phyloP scores from a whole-genome alignment of 1,140 invertebrate genomes.

The Zophobas atratus region DNA sequence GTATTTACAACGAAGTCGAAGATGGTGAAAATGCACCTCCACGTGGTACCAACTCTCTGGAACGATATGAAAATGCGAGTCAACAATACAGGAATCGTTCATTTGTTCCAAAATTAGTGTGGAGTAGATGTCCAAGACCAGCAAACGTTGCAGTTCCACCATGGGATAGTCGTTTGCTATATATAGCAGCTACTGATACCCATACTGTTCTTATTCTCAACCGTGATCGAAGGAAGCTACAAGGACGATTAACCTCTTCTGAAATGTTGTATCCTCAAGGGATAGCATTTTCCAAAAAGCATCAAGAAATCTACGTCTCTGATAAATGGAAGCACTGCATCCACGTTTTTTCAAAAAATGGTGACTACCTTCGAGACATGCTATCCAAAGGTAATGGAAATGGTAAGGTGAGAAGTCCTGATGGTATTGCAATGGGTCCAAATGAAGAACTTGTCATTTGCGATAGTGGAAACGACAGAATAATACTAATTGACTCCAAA shows the following conservation, averaged over 20 bases:
- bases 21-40: conserved; percentile 67
- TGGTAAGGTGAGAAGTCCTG: conserved; percentile 79
- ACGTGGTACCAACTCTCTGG: conserved; percentile 68
- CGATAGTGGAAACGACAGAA: conserved; percentile 83
- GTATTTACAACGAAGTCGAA: conserved; percentile 69
- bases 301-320: conserved; percentile 76
- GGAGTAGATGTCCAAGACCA: conserved; percentile 73
- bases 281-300: conserved; percentile 75
- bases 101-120: conserved; percentile 70
- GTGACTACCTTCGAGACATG: conserved; percentile 74
- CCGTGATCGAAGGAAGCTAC: conserved; percentile 69
- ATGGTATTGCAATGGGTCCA: conserved; percentile 78
- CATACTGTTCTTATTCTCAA: conserved; percentile 68
- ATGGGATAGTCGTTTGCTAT: conserved; percentile 72
- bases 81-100: conserved; percentile 70
- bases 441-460: conserved; percentile 75
- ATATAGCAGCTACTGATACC: conserved; percentile 68
- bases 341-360: conserved; percentile 79
- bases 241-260: conserved; percentile 69
- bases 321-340: conserved; percentile 84
- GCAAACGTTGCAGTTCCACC: conserved; percentile 73
- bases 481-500: conserved; percentile 71
- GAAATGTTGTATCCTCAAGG: conserved; percentile 79
- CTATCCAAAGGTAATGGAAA: conserved; percentile 75
- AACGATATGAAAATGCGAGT: conserved; percentile 67